These are phyloP conservation scores for Holacanthella duospinosa DNA, from an alignment of 2,888 invertebrate species.

Conservation along the genomic window DNA sequence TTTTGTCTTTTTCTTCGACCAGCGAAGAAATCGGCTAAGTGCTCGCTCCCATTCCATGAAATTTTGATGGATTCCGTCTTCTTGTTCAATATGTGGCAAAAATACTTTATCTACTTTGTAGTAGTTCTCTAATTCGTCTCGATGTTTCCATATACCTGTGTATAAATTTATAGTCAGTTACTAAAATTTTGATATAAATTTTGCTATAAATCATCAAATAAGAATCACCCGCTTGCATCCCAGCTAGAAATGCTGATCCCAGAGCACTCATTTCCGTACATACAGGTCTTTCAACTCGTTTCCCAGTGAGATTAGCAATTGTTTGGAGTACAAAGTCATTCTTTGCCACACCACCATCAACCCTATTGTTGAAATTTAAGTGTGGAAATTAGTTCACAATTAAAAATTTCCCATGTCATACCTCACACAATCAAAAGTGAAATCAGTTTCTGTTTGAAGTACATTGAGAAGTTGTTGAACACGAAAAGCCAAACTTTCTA, in stretches of 20 bases:
- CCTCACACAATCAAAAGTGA: conserved; percentile 52
- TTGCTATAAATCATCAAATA: conserved; percentile 4
- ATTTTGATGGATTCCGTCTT: conserved; percentile 39
- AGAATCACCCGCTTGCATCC: conserved; percentile 57
- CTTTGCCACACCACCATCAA: conserved; percentile 91
- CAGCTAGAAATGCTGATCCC: conserved; percentile 78
- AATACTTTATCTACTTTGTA: conserved; percentile 55
- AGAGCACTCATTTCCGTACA: conserved; percentile 71
- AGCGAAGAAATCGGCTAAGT: conserved; percentile 49
- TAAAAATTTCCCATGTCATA: conserved; percentile 39
- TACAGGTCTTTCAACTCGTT: conserved; percentile 61
- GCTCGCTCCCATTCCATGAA: conserved; percentile 52
- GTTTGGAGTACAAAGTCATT: conserved; percentile 86
- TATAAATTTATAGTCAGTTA: background rate
- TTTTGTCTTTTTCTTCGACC: too few species aligned
- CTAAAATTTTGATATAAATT: background rate
- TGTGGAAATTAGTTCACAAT: background rate
- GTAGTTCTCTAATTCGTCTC: conserved; percentile 53
- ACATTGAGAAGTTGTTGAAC: conserved; percentile 65
- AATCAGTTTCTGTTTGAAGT: conserved; percentile 58
- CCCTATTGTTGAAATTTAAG: conserved; percentile 46
- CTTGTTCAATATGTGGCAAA: conserved; percentile 41
- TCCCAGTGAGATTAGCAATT: conserved; percentile 67
- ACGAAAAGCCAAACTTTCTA: conserved; percentile 76
- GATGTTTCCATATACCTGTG: conserved; percentile 61